Evolutionary conservation across 2,888 invertebrate genomes (phyloP), one percentile per base, ranked within the genome.

Genomic region (Vandiemenella viatica): DNA sequence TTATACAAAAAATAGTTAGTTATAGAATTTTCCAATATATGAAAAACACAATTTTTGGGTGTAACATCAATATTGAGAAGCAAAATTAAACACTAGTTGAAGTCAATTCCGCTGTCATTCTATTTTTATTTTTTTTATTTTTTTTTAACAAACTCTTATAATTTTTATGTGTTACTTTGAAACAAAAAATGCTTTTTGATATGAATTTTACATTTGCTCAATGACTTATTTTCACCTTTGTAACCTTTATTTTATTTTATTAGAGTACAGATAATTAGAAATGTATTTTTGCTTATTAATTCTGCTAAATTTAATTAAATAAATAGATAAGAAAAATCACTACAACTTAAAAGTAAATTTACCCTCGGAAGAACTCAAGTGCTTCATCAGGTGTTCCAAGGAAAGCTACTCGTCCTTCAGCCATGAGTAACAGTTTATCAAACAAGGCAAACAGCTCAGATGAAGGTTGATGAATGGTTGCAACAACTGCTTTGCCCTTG

Each of bases 401-500:
- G 63, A 87, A 90, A 0, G 91, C 93, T 1, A 87, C 83, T 54
- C 89, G 71, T 1, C 96, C 96, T 61, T 93, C 92, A 0, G 92
- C 86, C 80, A 96, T 81, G 51, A 95, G 74, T 8, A 90, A 70
- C 45, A 91, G 73, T 61, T 84, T 85, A 66, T 93, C 90, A 61
- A 96, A 95, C 69, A 92, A 77, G 17, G 84, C 80, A 63, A 86
- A 95, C 19, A 89, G 66, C 65, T 95, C 91, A 0, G 91, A 92
- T 0, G 89, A 89, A 0, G 96, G 96, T 66, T 96, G 96, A 69
- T 96, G 96, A 55, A 96, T 89, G 1, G 95, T 95, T 60, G 86
- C 82, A 19, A 95, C 75, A 47, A 95, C 82, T 0, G 92, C 92
- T 69, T 90, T 91, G 19, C 92, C 90, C 58, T 80, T 62, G 13